A percentile compares a stretch with the other conserved stretches of the same genome.
Conservation (phyloP, 2,113 vertebrate species). For the Pseudorectes ferrugineus region DNA sequence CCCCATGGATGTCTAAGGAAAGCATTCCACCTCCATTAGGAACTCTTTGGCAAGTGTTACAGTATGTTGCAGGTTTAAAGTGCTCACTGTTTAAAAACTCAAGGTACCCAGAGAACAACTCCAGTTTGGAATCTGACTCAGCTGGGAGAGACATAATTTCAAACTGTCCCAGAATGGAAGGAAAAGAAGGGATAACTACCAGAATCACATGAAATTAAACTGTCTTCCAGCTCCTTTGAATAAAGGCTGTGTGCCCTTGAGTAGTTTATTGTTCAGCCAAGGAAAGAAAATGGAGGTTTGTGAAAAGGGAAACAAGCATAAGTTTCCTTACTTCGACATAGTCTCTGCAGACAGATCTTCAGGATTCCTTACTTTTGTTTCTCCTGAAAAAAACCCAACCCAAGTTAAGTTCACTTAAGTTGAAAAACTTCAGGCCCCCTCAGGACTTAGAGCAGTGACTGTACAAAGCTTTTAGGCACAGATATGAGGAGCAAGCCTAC, state of each 20-base stretch:
- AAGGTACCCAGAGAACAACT: not conserved
- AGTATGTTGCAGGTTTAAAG: not conserved
- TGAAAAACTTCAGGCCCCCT: not conserved
- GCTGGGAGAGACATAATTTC: not conserved
- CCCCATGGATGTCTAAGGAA: not conserved
- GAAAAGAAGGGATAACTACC: not conserved
- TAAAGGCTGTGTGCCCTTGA: not conserved
- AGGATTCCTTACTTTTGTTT: constrained; percentile 90
- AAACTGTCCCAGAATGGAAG: not conserved
- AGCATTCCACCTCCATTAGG: not conserved
- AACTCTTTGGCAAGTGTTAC: no score
- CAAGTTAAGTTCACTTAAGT: not conserved
- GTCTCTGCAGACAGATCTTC: constrained; percentile 97
- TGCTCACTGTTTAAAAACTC: not conserved
- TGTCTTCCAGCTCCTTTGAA: not conserved
- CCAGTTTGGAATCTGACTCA: not conserved
- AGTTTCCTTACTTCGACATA: constrained; percentile 89
- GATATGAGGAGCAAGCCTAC: not conserved
- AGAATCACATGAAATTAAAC: not conserved
- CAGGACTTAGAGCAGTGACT: not conserved
- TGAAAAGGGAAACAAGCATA: not conserved
- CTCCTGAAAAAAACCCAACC: constrained; percentile 69
- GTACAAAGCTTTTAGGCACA: not conserved
- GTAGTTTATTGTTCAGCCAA: not conserved
- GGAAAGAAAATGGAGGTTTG: not conserved